phyloP scores from a whole-genome alignment of 2,888 invertebrate species.

The Cistogaster globosa region DNA sequence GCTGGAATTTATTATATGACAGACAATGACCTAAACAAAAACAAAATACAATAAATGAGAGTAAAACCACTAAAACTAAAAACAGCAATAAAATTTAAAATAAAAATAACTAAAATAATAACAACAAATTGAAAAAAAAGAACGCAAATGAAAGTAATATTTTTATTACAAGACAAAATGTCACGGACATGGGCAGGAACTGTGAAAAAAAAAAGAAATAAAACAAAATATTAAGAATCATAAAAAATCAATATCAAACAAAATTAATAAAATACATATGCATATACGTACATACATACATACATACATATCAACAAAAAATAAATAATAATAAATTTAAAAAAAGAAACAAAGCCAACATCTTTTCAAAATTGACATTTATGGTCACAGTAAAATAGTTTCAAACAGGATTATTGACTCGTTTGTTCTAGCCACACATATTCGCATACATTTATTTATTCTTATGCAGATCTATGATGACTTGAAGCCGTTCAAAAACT shows the following conservation, averaged over 20 bases:
- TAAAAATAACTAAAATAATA: constrained; percentile 32
- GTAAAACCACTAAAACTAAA: constrained; percentile 28
- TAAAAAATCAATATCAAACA: constrained; percentile 42
- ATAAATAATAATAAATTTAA: neutral
- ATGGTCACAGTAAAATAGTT: constrained; percentile 32
- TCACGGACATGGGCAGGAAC: constrained; percentile 40
- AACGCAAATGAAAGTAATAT: too few species aligned
- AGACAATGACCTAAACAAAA: constrained; percentile 60
- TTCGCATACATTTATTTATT: neutral
- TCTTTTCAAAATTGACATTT: constrained; percentile 38
- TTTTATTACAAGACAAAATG: neutral
- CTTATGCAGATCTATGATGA: constrained; percentile 36
- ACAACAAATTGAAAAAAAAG: neutral
- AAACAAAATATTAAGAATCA: constrained; percentile 17
- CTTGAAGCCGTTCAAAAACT: constrained; percentile 65
- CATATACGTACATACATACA: too few species aligned
- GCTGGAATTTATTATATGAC: constrained; percentile 18
- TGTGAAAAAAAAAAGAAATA: neutral
- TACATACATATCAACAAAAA: neutral
- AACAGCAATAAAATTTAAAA: constrained; percentile 40
- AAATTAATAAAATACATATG: constrained; percentile 19
- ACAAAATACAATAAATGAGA: neutral
- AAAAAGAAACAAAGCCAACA: constrained; percentile 19
- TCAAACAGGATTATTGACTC: constrained; percentile 1
- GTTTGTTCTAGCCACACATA: constrained; percentile 1